phyloP scores from a whole-genome alignment of 2,113 vertebrate genomes.

The Ptyas mucosa region DNA sequence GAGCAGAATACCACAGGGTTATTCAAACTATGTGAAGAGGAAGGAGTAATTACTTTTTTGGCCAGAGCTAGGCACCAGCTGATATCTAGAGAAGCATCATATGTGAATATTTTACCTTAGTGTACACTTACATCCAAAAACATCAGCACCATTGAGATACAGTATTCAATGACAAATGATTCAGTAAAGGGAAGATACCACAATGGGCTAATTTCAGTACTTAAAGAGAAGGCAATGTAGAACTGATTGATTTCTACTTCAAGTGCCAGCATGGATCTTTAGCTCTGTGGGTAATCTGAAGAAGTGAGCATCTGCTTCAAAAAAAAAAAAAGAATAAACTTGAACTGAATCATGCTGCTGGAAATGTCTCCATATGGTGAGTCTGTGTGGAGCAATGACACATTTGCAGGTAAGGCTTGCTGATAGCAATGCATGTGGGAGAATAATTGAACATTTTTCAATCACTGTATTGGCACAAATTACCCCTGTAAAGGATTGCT shows the following conservation, averaged over 20 bases:
- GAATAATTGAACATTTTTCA: background rate
- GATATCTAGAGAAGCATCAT: background rate
- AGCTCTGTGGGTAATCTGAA: background rate
- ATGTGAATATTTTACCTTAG: background rate
- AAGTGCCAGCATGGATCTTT: background rate
- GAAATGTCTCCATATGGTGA: background rate
- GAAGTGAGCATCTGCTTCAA: background rate
- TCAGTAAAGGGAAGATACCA: background rate
- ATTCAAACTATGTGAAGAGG: background rate
- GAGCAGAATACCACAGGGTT: background rate
- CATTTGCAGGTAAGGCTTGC: background rate
- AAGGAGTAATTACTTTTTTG: background rate
- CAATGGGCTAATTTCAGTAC: background rate
- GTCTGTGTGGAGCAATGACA: background rate
- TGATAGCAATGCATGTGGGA: background rate
- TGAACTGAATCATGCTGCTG: background rate
- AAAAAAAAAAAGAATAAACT: background rate
- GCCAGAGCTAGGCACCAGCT: background rate
- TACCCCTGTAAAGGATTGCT: background rate
- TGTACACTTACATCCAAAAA: background rate
- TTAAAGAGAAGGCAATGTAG: background rate
- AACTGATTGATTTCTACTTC: background rate
- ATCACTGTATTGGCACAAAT: background rate
- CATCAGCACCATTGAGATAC: background rate
- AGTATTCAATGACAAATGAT: background rate